These are phyloP conservation scores for Actinemys pallida DNA, from an alignment of 2,113 vertebrate genomes.

Conservation along the genomic window DNA sequence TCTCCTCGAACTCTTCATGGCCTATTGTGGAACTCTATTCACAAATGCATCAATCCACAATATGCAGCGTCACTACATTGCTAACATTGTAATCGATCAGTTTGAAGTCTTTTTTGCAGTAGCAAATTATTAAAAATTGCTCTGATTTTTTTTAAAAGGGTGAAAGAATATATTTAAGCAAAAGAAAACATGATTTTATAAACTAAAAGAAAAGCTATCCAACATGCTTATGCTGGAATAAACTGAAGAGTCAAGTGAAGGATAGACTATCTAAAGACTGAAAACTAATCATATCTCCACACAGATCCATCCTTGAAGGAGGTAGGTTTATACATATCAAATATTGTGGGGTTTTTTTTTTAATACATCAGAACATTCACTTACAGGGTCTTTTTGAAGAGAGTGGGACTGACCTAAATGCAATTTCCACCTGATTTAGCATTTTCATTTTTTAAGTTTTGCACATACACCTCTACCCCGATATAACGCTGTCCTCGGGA, in stretches of 20 bases:
- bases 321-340: neutral
- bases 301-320: neutral
- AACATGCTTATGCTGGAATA: neutral
- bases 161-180: neutral
- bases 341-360: neutral
- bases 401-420: neutral
- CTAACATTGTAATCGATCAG: neutral
- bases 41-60: neutral
- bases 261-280: neutral
- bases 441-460: neutral
- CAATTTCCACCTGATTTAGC: neutral
- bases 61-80: neutral
- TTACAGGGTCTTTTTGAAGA: neutral
- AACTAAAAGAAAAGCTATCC: neutral
- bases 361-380: neutral
- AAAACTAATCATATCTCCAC: neutral
- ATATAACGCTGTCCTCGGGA: too few relatives aligned
- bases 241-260: neutral
- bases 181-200: neutral
- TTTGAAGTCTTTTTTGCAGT: neutral
- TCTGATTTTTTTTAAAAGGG: slow-evolving; percentile 1
- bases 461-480: neutral
- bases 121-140: neutral
- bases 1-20: neutral
- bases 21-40: neutral